Evolutionary conservation across 2,888 invertebrate genomes (phyloP), one percentile per base, ranked within the genome.

Genomic region (Blastobasis adustella): DNA sequence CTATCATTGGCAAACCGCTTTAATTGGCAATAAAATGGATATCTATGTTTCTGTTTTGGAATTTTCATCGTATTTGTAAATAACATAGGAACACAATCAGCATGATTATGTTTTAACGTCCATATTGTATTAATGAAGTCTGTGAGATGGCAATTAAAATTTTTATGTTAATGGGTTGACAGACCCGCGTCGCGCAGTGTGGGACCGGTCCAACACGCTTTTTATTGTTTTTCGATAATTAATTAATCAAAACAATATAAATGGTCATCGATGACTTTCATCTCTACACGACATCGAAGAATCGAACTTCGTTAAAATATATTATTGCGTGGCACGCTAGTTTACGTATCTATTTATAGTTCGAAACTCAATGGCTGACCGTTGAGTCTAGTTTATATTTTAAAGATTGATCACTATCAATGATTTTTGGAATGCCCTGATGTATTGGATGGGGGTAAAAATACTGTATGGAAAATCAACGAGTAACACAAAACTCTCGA

Each of bases 161-260:
- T 68, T 75, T 82, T 82, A 84, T 83, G 85, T 75, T 82, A 82
- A 84, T 84, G 56, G 51, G 41, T 51, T 56, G 58, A 61, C 62
- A 61, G 66, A 68, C 62, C 61, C 60, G 61, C 58, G 60, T 61
- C 63, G 62, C 66, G 52, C 69, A 61, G 65, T 62, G 56, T 62
- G 73, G 60, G 67, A 80, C 81, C 78, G 74, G 82, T 80, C 60
- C 4, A 44, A 71, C 74, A 62, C 63, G 73, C 65, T 70, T 73
- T 68, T 71, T 70, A 64, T 58, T 62, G 60, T 61, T 57, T 59
- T 62, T 60, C 55, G 58, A 69, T 80, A 77, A 79, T 79, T 79
- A 77, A 81, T 80, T 79, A 73, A 79, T 74, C 73, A 68, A 77
- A 72, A 76, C 74, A 75, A 80, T 79, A 74, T 73, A 70, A 70